Evolutionary conservation across 2,113 vertebrate species (phyloP).

Genomic region (Ptychochromis oligacanthus): DNA sequence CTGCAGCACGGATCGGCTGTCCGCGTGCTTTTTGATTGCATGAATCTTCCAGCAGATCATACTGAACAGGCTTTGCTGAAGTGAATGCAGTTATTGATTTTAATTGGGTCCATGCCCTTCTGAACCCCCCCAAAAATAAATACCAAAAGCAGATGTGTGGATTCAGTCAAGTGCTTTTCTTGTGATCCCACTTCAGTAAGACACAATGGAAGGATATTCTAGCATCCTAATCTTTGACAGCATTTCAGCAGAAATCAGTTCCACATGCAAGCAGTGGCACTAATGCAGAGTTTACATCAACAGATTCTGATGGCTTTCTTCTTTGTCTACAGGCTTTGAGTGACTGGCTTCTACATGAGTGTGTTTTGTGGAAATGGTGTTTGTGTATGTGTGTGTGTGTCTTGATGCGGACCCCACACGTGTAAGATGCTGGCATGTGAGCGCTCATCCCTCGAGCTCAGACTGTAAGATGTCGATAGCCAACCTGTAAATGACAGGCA

Average conservation of each 20-base stretch:
- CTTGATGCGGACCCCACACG: conserved; percentile 8
- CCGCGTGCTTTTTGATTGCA: conserved; percentile 27
- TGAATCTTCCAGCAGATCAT: conserved; percentile 19
- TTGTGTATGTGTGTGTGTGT: conserved; percentile 16
- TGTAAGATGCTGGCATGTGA: conserved; percentile 35
- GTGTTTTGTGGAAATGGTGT: background rate
- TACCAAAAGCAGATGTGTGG: conserved; percentile 48
- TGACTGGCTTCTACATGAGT: background rate
- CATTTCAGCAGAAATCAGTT: conserved; percentile 41
- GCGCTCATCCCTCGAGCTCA: conserved; percentile 54
- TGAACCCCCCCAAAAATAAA: background rate
- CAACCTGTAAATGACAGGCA: conserved; percentile 84
- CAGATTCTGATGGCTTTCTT: conserved; percentile 12
- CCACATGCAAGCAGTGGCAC: conserved; percentile 39
- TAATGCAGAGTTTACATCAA: conserved; percentile 32
- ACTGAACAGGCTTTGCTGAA: conserved; percentile 28
- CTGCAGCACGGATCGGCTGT: conserved; percentile 23
- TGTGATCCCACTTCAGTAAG: conserved; percentile 11
- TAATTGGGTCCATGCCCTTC: conserved; percentile 31
- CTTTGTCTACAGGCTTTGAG: conserved; percentile 21
- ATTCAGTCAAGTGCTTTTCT: conserved; percentile 15
- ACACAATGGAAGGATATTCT: conserved; percentile 27
- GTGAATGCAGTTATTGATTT: conserved; percentile 39
- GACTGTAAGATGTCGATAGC: conserved; percentile 76
- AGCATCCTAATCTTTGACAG: conserved; percentile 24